Evolutionary conservation across 2,113 vertebrate genomes (phyloP).

Genomic region (Tragelaphus scriptus): DNA sequence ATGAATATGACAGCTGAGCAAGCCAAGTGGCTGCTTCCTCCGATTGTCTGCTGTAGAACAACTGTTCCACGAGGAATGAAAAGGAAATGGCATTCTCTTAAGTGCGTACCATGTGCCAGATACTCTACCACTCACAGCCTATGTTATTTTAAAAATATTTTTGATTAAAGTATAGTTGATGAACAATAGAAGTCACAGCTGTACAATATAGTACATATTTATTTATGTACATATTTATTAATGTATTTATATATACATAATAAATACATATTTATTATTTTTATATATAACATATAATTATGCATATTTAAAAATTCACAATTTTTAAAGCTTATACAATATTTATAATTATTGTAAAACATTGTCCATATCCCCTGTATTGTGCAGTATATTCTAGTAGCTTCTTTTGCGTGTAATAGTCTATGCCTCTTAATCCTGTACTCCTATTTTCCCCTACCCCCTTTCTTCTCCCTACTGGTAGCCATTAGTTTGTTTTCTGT

Average conservation of each 20-base stretch:
- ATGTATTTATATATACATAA: no score
- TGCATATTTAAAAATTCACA: neutral
- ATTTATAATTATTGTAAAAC: neutral
- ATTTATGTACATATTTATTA: no score
- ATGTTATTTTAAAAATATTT: neutral
- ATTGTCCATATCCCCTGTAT: neutral
- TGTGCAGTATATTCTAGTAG: neutral
- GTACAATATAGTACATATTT: neutral
- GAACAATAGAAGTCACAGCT: neutral
- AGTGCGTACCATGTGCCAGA: neutral
- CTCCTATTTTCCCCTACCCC: neutral
- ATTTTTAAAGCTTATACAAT: neutral
- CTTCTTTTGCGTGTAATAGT: neutral
- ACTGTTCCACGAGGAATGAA: neutral
- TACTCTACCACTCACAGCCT: neutral
- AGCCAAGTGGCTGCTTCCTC: neutral
- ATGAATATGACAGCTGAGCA: neutral
- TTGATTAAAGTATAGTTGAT: neutral
- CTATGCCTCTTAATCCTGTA: neutral
- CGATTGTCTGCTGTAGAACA: neutral
- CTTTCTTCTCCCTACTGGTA: neutral
- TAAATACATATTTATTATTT: no score
- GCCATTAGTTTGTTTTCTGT: neutral
- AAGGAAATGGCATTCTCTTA: neutral
- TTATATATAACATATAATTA: no score